Base-by-base conservation (phyloP, 2,113 vertebrate species). In the Phyllostomus hastatus region DNA sequence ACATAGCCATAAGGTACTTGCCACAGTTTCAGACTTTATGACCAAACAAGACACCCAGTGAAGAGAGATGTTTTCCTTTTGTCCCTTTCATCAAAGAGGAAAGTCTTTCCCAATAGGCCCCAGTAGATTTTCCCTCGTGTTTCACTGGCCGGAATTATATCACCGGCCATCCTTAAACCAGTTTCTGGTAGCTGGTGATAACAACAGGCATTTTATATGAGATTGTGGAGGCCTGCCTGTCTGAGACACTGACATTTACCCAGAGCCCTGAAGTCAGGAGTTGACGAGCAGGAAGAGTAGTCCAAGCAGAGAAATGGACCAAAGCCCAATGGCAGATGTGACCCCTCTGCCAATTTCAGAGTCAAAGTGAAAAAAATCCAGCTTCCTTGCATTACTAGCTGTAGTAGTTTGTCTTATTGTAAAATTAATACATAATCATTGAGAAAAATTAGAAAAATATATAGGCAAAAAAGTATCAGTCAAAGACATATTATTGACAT, bases 341-440 rank as follows among this genome's bases (percentile, higher is more conserved):
- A 70, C 48, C 66, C 52, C 82, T 41, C 35, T 72, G 82, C 59
- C 31, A 72, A 67, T 46, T 33, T 75, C 50, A 87, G 64, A 59
- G 52, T 66, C 64, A 61, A 28, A 67, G 22, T n/a, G 54, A 46
- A 46, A 24, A 57, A 84, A 59, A 72, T 2, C 33, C 12, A 88
- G 20, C n/a, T 91, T 94, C 43, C 73, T 78, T 85, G 43, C 14
- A 93, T n/a, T 10, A 67, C 46, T 38, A 43, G 31, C 41, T 93
- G 35, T 64, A 67, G 73, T 93, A 76, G n/a, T 73, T 96, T 64
- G 33, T 35, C 72, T 92, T 93, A 52, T 61, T 96, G 33, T 88
- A 59, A 93, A 96, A 73, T 35, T 46, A 95, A 48, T 82, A 61
- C 26, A 59, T 93, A 85, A 78, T 91, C 54, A 89, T 70, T 64